Conservation (phyloP, 2,797 vertebrate species). For the Myotis planiceps region DNA sequence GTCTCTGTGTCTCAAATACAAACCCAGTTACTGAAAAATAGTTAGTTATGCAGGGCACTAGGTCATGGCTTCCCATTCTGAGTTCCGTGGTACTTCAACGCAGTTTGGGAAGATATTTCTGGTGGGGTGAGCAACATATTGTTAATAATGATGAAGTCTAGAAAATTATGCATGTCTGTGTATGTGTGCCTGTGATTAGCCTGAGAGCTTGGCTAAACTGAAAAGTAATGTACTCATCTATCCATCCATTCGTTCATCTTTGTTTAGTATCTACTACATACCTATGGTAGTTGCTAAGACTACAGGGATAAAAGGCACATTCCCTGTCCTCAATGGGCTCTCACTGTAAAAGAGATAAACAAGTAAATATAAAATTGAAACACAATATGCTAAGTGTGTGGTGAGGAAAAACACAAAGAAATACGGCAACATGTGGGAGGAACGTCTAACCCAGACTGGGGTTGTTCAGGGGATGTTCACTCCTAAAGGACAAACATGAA, state of each 20-base stretch:
- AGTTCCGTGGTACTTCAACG: background rate
- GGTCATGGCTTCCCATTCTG: background rate
- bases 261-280: background rate
- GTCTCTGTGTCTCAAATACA: background rate
- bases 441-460: background rate
- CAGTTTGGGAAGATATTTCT: background rate
- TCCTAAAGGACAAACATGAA: background rate
- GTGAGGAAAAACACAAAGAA: background rate
- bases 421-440: background rate
- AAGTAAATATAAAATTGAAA: background rate
- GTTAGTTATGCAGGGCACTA: background rate
- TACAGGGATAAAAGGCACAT: background rate
- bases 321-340: background rate
- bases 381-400: background rate
- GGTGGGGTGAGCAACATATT: background rate
- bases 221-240: background rate
- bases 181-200: background rate
- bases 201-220: background rate
- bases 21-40: background rate
- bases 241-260: background rate
- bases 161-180: background rate
- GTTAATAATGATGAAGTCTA: background rate
- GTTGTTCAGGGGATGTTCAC: background rate
- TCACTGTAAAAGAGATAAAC: background rate
- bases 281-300: background rate